A percentile compares a stretch with the other conserved stretches of the same genome.
These are phyloP conservation scores for Pandemis corylana DNA, from an alignment of 2,888 invertebrate genomes.

Conservation along the genomic window DNA sequence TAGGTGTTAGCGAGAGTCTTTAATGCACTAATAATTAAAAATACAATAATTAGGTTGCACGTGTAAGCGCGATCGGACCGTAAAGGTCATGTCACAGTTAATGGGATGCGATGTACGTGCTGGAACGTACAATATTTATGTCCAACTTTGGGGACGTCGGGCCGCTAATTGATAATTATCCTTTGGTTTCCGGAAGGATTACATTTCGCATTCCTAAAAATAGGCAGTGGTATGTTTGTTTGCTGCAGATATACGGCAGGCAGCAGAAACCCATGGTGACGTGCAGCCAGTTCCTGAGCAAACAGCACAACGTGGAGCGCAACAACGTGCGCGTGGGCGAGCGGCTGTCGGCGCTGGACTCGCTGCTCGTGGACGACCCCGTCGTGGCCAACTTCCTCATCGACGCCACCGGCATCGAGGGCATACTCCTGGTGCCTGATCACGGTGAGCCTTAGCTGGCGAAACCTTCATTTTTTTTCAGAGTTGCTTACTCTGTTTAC, in stretches of 20 bases:
- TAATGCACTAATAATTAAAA: no score
- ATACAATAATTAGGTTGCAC: no score
- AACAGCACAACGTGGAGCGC: slow-evolving; percentile 77
- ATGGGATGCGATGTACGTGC: no score
- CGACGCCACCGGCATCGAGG: slow-evolving; percentile 90
- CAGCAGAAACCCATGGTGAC: slow-evolving; percentile 85
- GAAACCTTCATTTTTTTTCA: background rate
- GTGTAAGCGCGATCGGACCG: no score
- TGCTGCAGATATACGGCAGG: slow-evolving; percentile 67
- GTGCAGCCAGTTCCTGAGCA: slow-evolving; percentile 86
- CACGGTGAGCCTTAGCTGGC: slow-evolving; percentile 64
- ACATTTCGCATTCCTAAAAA: no score
- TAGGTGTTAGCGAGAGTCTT: no score
- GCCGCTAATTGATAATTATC: no score
- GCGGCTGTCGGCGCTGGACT: slow-evolving; percentile 86
- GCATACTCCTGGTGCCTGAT: slow-evolving; percentile 89
- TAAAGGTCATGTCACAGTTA: no score
- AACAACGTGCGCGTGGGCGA: slow-evolving; percentile 72
- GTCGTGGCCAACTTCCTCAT: slow-evolving; percentile 94
- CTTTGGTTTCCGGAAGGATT: no score
- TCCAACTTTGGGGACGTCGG: no score
- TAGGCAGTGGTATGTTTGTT: no score
- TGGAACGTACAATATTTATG: no score
- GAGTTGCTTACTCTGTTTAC: background rate
- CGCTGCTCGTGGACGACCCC: slow-evolving; percentile 89